Evolutionary conservation across 2,113 vertebrate species (phyloP).

Genomic region (Nymphicus hollandicus): DNA sequence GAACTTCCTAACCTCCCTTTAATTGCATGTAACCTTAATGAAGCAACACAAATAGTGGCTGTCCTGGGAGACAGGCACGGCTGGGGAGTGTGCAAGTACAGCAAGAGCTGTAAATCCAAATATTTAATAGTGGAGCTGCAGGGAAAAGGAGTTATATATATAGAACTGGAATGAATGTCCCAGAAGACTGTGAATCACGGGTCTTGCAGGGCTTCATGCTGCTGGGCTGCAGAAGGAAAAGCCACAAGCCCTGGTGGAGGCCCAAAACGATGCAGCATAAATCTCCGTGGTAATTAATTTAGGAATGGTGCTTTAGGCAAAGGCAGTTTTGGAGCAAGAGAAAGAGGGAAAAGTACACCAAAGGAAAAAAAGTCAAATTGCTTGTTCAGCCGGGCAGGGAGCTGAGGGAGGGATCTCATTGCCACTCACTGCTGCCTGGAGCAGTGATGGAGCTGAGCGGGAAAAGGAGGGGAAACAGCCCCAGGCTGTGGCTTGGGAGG

Average conservation of each 20-base stretch:
- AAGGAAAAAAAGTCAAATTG: neutral
- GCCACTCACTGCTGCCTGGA: neutral
- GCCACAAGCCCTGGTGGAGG: neutral
- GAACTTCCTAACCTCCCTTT: neutral
- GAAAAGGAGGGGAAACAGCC: neutral
- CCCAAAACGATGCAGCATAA: neutral
- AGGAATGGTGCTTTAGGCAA: conserved; percentile 5
- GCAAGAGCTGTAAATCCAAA: neutral
- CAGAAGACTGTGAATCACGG: neutral
- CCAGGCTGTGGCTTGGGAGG: neutral
- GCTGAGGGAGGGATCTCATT: neutral
- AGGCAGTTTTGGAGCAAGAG: neutral
- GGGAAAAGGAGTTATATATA: neutral
- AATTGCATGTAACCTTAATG: rapidly evolving
- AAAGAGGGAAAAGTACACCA: neutral
- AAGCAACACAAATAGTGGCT: neutral
- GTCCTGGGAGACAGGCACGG: rapidly evolving
- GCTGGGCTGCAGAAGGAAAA: neutral
- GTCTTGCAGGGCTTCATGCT: neutral
- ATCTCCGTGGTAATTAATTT: conserved; percentile 1
- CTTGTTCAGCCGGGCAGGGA: neutral
- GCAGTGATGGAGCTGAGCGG: neutral
- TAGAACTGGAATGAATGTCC: neutral
- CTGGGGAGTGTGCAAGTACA: neutral
- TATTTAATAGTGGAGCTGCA: neutral